phyloP scores from a whole-genome alignment of 1,140 invertebrate genomes.

The Hyphantria cunea region DNA sequence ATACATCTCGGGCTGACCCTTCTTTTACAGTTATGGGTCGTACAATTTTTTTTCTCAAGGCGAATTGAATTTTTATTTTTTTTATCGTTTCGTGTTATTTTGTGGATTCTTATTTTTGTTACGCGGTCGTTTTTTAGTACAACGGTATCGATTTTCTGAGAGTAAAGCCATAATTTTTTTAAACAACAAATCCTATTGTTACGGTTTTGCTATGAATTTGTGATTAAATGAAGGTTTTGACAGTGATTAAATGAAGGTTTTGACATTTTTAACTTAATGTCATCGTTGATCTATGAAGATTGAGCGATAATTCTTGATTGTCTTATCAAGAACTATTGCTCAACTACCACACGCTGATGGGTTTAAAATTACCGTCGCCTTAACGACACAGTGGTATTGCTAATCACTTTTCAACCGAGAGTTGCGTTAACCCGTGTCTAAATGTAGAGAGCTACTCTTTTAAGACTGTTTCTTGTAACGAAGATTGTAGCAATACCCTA shows the following conservation, averaged over 20 bases:
- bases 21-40: conserved; percentile 39
- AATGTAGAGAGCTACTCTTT: too few relatives aligned
- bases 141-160: conserved; percentile 9
- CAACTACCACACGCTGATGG: too few relatives aligned
- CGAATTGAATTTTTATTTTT: conserved; percentile 19
- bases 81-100: conserved; percentile 18
- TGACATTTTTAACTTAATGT: conserved; percentile 6
- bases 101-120: conserved; percentile 26
- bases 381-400: too few relatives aligned
- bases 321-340: not conserved
- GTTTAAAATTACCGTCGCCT: too few relatives aligned
- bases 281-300: not conserved
- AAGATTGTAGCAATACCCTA: too few relatives aligned
- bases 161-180: conserved; percentile 12
- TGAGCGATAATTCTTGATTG: too few relatives aligned
- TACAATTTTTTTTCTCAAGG: conserved; percentile 45
- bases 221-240: too few relatives aligned
- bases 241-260: not conserved
- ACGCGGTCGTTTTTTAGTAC: conserved; percentile 12
- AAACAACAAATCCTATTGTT: conserved; percentile 13
- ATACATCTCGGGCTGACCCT: conserved; percentile 35
- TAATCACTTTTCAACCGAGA: too few relatives aligned
- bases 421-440: too few relatives aligned
- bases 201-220: not conserved
- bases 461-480: too few relatives aligned